phyloP scores from a whole-genome alignment of 1,140 invertebrate genomes.

The Campoletis sonorensis region DNA sequence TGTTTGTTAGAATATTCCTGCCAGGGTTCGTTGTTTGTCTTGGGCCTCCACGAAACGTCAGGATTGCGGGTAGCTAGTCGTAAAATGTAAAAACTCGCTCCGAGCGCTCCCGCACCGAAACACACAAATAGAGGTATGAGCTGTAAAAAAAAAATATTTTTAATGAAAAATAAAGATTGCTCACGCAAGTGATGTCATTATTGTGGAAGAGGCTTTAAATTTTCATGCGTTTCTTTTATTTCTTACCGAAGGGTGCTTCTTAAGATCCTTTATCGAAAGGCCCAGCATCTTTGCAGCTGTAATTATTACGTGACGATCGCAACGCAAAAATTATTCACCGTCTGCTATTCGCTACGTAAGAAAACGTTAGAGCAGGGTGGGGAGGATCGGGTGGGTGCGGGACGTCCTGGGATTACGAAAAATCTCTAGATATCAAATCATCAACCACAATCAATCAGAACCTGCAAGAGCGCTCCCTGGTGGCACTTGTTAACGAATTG shows the following conservation, averaged over 20 bases:
- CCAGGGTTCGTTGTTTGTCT: constrained; percentile 86
- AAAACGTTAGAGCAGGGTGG: neutral
- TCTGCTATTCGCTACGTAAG: constrained; percentile 1
- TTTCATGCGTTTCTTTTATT: neutral
- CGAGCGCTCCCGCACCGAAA: constrained; percentile 79
- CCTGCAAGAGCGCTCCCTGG: too few species aligned
- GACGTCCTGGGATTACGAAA: neutral
- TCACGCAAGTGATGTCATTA: too few species aligned
- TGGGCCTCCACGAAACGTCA: constrained; percentile 87
- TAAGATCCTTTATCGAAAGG: constrained; percentile 75
- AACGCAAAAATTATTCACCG: neutral
- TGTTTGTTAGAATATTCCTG: constrained; percentile 86
- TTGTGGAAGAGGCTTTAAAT: too few species aligned
- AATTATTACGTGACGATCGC: constrained; percentile 41
- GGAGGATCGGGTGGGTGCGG: neutral
- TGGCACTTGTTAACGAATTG: too few species aligned
- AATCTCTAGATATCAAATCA: too few species aligned
- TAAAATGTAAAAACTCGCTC: constrained; percentile 80
- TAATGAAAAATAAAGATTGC: neutral
- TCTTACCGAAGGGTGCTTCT: constrained; percentile 82
- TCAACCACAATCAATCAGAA: too few species aligned
- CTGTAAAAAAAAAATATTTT: constrained; percentile 70
- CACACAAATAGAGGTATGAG: constrained; percentile 88
- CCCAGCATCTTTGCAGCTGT: constrained; percentile 74
- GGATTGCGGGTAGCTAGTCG: constrained; percentile 85